Evolutionary conservation across 2,888 invertebrate species (phyloP).

Genomic region (Masnerella sp.): DNA sequence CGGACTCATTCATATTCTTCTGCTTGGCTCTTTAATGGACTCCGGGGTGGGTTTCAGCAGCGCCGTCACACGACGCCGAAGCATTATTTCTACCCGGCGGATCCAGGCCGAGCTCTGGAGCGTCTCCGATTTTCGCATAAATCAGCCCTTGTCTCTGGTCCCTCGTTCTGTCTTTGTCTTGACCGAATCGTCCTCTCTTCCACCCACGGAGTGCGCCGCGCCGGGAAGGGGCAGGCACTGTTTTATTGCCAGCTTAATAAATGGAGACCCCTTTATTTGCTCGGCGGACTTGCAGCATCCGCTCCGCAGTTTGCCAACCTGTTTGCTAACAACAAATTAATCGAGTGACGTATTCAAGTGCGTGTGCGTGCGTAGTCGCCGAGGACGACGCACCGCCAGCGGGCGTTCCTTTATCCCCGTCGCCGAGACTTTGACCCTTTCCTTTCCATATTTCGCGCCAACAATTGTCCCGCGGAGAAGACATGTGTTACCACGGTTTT

Average conservation of each 20-base stretch:
- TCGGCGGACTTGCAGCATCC: slow-evolving; percentile 69
- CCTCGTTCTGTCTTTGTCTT: slow-evolving; percentile 57
- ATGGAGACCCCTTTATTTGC: slow-evolving; percentile 75
- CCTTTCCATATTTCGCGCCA: slow-evolving; percentile 58
- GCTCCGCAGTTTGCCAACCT: slow-evolving; percentile 75
- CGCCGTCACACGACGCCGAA: slow-evolving; percentile 63
- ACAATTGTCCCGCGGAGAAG: slow-evolving; percentile 51
- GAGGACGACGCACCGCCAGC: slow-evolving; percentile 65
- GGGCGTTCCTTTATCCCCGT: slow-evolving; percentile 71
- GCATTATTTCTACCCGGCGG: slow-evolving; percentile 68
- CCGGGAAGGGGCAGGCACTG: slow-evolving; percentile 69
- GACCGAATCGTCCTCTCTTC: slow-evolving; percentile 59
- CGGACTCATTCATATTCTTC: slow-evolving; percentile 65
- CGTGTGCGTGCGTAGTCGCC: slow-evolving; percentile 47
- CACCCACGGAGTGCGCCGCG: slow-evolving; percentile 68
- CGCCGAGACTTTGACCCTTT: slow-evolving; percentile 61
- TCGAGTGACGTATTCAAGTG: slow-evolving; percentile 72
- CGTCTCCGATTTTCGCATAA: slow-evolving; percentile 75
- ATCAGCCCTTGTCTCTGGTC: slow-evolving; percentile 70
- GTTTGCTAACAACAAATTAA: slow-evolving; percentile 77
- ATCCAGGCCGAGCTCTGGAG: slow-evolving; percentile 66
- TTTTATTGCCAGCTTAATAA: slow-evolving; percentile 77
- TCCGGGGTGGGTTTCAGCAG: slow-evolving; percentile 68
- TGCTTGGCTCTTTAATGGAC: slow-evolving; percentile 64
- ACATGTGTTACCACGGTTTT: slow-evolving; percentile 49